These are phyloP conservation scores for Drosophila peninsularis DNA, from an alignment of 2,888 invertebrate genomes.

Conservation along the genomic window DNA sequence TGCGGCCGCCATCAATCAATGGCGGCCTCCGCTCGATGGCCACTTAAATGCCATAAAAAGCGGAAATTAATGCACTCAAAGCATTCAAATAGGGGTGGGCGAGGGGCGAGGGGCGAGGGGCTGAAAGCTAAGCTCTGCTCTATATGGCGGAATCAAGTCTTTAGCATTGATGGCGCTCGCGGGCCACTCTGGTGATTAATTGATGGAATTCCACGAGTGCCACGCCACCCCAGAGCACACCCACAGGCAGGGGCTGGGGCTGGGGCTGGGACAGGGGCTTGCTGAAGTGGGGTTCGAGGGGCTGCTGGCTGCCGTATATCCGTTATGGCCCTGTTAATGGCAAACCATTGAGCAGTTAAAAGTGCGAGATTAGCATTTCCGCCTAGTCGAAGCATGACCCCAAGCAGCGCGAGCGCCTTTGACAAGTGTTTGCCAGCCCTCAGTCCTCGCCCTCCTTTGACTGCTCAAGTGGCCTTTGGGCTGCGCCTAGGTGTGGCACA, in stretches of 20 bases:
- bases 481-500: conserved; percentile 42
- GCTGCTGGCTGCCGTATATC: conserved; percentile 41
- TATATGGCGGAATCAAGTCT: conserved; percentile 52
- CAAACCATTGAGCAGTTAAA: conserved; percentile 73
- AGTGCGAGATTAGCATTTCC: conserved; percentile 71
- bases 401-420: conserved; percentile 33
- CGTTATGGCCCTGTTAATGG: conserved; percentile 77
- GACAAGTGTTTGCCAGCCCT: conserved; percentile 40
- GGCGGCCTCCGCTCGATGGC: conserved; percentile 39
- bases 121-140: not conserved
- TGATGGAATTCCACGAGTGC: conserved; percentile 65
- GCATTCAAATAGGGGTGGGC: conserved; percentile 57
- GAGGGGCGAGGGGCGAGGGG: not conserved
- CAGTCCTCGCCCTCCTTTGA: not conserved
- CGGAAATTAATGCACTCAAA: conserved; percentile 77
- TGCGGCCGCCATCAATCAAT: conserved; percentile 67
- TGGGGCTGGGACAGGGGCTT: not conserved
- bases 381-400: conserved; percentile 35
- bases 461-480: conserved; percentile 39
- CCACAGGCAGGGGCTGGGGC: conserved; percentile 3
- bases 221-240: conserved; percentile 36
- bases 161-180: conserved; percentile 50
- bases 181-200: conserved; percentile 80
- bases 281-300: not conserved
- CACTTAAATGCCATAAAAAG: conserved; percentile 73